Evolutionary conservation across 2,797 vertebrate species (phyloP).

Genomic region (Gymnothorax reevesii): DNA sequence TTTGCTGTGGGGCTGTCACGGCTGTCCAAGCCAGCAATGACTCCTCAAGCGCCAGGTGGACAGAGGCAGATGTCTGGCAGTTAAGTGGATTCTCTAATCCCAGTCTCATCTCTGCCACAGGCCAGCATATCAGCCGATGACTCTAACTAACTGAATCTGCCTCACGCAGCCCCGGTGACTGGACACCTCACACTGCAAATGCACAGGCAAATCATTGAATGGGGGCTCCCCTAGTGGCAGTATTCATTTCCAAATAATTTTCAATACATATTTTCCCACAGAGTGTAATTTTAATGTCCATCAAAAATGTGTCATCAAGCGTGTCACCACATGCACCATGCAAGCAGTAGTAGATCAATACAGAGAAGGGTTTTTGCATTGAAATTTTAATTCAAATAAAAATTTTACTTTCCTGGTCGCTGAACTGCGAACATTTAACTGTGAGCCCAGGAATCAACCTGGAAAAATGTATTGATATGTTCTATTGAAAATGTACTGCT

Average conservation of each 20-base stretch:
- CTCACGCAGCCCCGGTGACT: neutral
- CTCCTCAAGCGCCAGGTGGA: neutral
- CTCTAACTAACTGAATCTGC: neutral
- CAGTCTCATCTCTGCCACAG: conserved; percentile 1
- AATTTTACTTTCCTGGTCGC: neutral
- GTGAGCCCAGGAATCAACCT: neutral
- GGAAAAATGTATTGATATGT: neutral
- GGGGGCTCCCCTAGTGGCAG: neutral
- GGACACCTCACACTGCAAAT: neutral
- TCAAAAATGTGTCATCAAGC: neutral
- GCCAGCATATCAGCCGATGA: neutral
- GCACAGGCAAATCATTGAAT: neutral
- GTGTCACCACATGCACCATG: neutral
- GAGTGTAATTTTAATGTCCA: neutral
- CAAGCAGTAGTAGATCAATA: neutral
- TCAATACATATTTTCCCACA: neutral
- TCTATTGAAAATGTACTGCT: neutral
- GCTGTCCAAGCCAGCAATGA: neutral
- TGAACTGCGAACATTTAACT: neutral
- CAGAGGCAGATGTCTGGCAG: neutral
- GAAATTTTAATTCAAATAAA: neutral
- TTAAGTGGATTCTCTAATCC: conserved; percentile 14
- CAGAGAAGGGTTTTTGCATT: neutral
- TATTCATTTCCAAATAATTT: neutral
- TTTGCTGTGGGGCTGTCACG: neutral